phyloP scores from a whole-genome alignment of 2,888 invertebrate species.

The Drosophila ustulata region DNA sequence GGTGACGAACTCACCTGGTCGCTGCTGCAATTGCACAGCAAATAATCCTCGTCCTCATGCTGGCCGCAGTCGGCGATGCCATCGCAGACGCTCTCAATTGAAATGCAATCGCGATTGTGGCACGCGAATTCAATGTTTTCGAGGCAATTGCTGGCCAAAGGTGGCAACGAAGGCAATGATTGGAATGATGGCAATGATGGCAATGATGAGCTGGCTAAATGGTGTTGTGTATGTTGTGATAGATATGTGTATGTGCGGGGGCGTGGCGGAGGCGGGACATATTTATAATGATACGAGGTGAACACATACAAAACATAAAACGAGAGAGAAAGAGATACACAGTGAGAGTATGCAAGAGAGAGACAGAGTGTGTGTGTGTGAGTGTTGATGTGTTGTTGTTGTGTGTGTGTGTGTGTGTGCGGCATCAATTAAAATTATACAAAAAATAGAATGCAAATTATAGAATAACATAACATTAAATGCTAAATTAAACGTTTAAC shows the following conservation, averaged over 20 bases:
- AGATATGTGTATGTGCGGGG: conserved; percentile 38
- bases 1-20: conserved; percentile 83
- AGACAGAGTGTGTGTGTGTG: neutral
- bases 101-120: conserved; percentile 88
- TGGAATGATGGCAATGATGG: conserved; percentile 36
- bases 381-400: conserved; percentile 7
- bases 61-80: conserved; percentile 91
- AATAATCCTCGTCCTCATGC: conserved; percentile 89
- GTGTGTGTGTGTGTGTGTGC: conserved; percentile 20
- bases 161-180: conserved; percentile 33
- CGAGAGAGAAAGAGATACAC: conserved; percentile 49
- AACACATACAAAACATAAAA: conserved; percentile 38
- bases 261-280: conserved; percentile 43
- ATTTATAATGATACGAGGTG: conserved; percentile 66
- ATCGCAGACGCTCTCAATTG: conserved; percentile 92
- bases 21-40: conserved; percentile 80
- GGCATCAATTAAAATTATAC: conserved; percentile 36
- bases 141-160: conserved; percentile 62
- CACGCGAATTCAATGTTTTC: conserved; percentile 87
- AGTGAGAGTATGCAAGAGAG: conserved; percentile 17
- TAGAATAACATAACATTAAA: conserved; percentile 53
- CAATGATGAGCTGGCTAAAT: conserved; percentile 59
- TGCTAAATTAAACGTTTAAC: conserved; percentile 52
- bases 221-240: conserved; percentile 40
- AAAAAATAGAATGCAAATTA: conserved; percentile 17